These are phyloP conservation scores for Drosophila neonasuta DNA, from an alignment of 2,888 invertebrate genomes.

Conservation along the genomic window DNA sequence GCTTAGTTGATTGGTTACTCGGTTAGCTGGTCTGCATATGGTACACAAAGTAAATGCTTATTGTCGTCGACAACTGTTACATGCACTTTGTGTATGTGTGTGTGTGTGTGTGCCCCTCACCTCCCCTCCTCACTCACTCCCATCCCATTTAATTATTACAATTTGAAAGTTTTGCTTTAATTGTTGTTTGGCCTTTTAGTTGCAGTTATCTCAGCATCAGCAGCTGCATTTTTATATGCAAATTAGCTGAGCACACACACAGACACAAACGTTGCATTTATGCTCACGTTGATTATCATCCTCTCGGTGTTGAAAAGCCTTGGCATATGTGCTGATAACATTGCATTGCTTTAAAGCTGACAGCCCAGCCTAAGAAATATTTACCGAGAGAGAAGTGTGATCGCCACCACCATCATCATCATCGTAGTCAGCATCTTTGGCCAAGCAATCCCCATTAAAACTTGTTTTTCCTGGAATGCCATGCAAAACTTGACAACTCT, in stretches of 20 bases:
- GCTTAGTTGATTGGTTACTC: slow-evolving; percentile 32
- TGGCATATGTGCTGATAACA: slow-evolving; percentile 53
- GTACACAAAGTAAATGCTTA: slow-evolving; percentile 11
- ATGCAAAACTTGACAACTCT: slow-evolving; percentile 30
- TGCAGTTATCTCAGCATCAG: slow-evolving; percentile 38
- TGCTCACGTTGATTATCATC: slow-evolving; percentile 53
- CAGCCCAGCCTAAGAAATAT: slow-evolving; percentile 26
- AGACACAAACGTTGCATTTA: slow-evolving; percentile 15
- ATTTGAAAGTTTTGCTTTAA: slow-evolving; percentile 62
- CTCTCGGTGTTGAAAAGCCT: slow-evolving; percentile 51
- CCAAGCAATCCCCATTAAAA: slow-evolving; percentile 30
- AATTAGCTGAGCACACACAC: slow-evolving; percentile 47
- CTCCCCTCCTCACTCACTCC: background rate
- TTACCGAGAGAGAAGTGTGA: slow-evolving; percentile 42
- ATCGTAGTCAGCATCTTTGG: slow-evolving; percentile 13
- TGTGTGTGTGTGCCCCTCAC: too few relatives aligned
- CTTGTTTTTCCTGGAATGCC: slow-evolving; percentile 35
- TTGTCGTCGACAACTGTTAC: slow-evolving; percentile 28
- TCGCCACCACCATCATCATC: slow-evolving; percentile 29
- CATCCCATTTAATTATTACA: slow-evolving; percentile 42
- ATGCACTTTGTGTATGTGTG: too few relatives aligned
- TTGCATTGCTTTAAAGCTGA: slow-evolving; percentile 33
- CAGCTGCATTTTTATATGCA: slow-evolving; percentile 64
- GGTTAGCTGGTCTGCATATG: slow-evolving; percentile 20
- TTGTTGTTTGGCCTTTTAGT: slow-evolving; percentile 50